These are phyloP conservation scores for Bellardia bayeri DNA, from an alignment of 2,888 invertebrate genomes.

Conservation along the genomic window DNA sequence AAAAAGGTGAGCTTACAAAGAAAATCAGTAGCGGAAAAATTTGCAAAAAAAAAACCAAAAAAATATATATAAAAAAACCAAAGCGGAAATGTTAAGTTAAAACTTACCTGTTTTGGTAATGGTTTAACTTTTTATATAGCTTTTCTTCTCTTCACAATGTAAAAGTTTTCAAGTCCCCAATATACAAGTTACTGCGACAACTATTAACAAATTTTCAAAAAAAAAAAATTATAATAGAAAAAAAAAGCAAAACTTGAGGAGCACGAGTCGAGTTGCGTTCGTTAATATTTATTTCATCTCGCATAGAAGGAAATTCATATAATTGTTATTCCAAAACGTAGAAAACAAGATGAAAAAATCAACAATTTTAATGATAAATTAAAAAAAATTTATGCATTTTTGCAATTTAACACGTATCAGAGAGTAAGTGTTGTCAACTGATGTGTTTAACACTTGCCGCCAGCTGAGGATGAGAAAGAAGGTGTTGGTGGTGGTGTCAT, in stretches of 20 bases:
- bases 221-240: too few species aligned
- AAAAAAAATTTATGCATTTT: conserved; percentile 34
- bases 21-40: conserved; percentile 62
- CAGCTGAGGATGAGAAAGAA: conserved; percentile 1
- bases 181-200: conserved; percentile 48
- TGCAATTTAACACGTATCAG: conserved; percentile 55
- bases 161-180: conserved; percentile 30
- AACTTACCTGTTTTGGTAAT: conserved; percentile 57
- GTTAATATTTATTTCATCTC: neutral
- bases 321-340: conserved; percentile 26
- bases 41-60: conserved; percentile 36
- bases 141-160: conserved; percentile 18
- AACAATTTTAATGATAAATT: conserved; percentile 14
- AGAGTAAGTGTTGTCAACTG: conserved; percentile 58
- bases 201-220: conserved; percentile 25
- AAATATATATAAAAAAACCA: conserved; percentile 32
- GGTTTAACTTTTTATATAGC: conserved; percentile 10
- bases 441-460: conserved; percentile 47
- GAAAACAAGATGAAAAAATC: conserved; percentile 15
- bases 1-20: conserved; percentile 27
- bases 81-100: conserved; percentile 62
- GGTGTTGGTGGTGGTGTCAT: conserved; percentile 18
- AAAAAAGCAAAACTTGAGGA: neutral
- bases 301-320: conserved; percentile 30
- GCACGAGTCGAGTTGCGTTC: conserved; percentile 8